Evolutionary conservation across 2,888 invertebrate genomes (phyloP).

Genomic region (Norana najaformis): DNA sequence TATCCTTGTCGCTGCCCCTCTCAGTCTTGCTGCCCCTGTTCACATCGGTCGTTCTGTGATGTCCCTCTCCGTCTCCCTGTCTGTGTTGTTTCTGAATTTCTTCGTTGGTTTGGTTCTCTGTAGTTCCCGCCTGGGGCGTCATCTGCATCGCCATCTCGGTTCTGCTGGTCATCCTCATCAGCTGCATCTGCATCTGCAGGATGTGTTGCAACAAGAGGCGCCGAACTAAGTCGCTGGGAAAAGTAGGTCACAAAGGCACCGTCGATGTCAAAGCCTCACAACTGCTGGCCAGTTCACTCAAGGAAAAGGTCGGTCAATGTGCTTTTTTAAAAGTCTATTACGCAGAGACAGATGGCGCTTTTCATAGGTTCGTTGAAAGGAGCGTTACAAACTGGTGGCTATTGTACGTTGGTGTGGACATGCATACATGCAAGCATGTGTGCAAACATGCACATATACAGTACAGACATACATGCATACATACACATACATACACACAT

Average conservation of each 20-base stretch:
- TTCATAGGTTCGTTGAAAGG: not conserved
- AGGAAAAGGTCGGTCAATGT: slow-evolving; percentile 4
- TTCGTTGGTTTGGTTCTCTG: not conserved
- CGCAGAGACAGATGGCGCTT: too few relatives aligned
- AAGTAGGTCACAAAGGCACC: slow-evolving; percentile 8
- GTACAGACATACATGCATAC: not conserved
- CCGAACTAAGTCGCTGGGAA: not conserved
- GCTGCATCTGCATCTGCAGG: slow-evolving; percentile 7
- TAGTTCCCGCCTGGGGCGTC: slow-evolving; percentile 1
- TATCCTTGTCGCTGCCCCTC: not conserved
- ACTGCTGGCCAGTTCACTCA: slow-evolving; percentile 20
- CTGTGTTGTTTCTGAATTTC: not conserved
- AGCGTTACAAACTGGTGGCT: not conserved
- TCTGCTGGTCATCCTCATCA: slow-evolving; percentile 18
- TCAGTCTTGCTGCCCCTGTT: not conserved
- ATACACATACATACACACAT: not conserved
- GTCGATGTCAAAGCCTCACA: slow-evolving; percentile 2
- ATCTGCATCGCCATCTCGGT: slow-evolving; percentile 9
- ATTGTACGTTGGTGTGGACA: not conserved
- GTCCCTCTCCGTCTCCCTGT: too few relatives aligned
- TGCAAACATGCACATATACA: not conserved
- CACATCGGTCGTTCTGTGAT: too few relatives aligned
- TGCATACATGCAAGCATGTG: not conserved
- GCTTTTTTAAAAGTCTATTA: too few relatives aligned
- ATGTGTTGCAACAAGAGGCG: slow-evolving; percentile 23